Percentiles rank a stretch among this genome's conserved stretches.
These are phyloP conservation scores for Leptinotarsa haldemani DNA, from an alignment of 2,888 invertebrate genomes.

Conservation along the genomic window DNA sequence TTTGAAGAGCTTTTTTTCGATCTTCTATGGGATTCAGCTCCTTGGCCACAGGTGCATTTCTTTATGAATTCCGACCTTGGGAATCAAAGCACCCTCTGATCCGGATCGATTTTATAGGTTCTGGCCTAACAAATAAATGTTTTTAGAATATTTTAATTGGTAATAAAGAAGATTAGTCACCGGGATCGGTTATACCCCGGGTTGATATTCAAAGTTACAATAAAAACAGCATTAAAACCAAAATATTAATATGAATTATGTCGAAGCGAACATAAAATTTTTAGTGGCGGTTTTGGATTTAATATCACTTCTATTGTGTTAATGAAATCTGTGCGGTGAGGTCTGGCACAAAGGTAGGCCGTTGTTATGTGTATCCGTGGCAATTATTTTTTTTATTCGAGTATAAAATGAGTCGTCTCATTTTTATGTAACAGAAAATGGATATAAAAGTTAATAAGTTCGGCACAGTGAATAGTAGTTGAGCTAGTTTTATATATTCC, in stretches of 20 bases:
- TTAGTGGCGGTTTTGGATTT: conserved; percentile 57
- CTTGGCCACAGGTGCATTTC: neutral
- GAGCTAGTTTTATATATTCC: conserved; percentile 3
- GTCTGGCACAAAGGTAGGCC: neutral
- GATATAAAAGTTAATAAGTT: conserved; percentile 25
- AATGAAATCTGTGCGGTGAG: conserved; percentile 52
- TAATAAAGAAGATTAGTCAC: conserved; percentile 35
- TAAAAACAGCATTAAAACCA: conserved; percentile 58
- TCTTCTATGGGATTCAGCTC: neutral
- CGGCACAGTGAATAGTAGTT: neutral
- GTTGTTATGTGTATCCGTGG: conserved; percentile 45
- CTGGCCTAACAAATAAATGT: conserved; percentile 4
- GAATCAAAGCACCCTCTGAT: conserved; percentile 16
- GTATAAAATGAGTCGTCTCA: conserved; percentile 56
- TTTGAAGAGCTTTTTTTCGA: neutral
- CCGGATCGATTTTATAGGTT: conserved; percentile 7
- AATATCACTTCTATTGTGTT: conserved; percentile 60
- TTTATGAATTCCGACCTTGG: conserved; percentile 3
- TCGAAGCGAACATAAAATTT: conserved; percentile 58
- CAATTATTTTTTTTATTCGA: conserved; percentile 59
- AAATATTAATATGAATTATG: conserved; percentile 61
- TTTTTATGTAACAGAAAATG: conserved; percentile 50
- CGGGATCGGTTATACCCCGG: conserved; percentile 33
- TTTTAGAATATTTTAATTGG: conserved; percentile 37
- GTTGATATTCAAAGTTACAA: conserved; percentile 49